A percentile compares a stretch with the other conserved stretches of the same genome.
phyloP scores from a whole-genome alignment of 2,113 vertebrate genomes.

The Oxygymnocypris stewartii region DNA sequence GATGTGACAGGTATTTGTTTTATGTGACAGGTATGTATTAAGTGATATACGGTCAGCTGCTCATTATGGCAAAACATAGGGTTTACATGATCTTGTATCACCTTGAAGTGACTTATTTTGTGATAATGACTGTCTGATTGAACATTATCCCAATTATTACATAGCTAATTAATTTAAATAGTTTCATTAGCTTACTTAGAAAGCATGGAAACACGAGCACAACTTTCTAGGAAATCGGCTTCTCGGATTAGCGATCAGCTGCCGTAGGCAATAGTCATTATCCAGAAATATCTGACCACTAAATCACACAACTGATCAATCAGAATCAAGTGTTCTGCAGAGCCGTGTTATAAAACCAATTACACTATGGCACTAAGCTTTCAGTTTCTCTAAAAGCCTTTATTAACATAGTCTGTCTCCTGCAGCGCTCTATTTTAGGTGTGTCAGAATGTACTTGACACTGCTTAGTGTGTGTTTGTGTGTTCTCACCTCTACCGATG shows the following conservation, averaged over 20 bases:
- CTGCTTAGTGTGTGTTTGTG: neutral
- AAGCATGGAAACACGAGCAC: neutral
- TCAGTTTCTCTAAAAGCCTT: neutral
- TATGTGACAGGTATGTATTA: neutral
- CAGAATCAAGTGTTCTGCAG: neutral
- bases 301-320: neutral
- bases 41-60: neutral
- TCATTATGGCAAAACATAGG: neutral
- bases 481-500: conserved; percentile 80
- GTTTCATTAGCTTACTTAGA: neutral
- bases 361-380: neutral
- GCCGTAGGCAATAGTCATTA: neutral
- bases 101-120: neutral
- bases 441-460: neutral
- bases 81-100: neutral
- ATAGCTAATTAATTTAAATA: neutral
- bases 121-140: neutral
- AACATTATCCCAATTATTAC: neutral
- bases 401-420: neutral
- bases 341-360: neutral
- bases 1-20: neutral
- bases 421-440: conserved; percentile 3
- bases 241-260: neutral
- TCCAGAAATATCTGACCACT: neutral
- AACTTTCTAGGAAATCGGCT: neutral